phyloP scores from a whole-genome alignment of 2,888 invertebrate genomes.

The Amphipoea lucens region DNA sequence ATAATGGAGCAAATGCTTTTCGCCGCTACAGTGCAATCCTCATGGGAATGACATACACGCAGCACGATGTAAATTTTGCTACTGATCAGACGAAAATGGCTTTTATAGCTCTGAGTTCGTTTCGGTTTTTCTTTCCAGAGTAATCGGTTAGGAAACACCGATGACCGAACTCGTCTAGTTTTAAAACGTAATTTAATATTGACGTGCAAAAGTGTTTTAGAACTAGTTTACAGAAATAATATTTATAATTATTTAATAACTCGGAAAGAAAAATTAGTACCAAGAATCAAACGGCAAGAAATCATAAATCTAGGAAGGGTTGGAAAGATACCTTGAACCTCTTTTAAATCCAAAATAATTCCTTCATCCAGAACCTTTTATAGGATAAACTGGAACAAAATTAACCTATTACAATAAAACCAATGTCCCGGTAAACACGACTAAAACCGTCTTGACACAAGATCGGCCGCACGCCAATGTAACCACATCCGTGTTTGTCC shows the following conservation, averaged over 20 bases:
- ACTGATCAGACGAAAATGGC: background rate
- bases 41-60: background rate
- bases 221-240: background rate
- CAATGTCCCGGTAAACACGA: conserved; percentile 23
- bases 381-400: conserved; percentile 18
- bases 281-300: background rate
- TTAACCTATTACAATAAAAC: conserved; percentile 29
- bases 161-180: background rate
- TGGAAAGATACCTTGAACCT: too few species aligned
- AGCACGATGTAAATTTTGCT: background rate
- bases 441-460: conserved; percentile 42
- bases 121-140: background rate
- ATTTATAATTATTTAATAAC: background rate
- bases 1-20: conserved; percentile 1
- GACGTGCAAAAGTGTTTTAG: background rate
- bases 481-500: conserved; percentile 54
- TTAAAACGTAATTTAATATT: background rate
- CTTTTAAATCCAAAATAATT: background rate
- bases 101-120: background rate
- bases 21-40: background rate
- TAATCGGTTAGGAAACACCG: background rate
- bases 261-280: background rate
- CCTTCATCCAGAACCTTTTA: background rate
- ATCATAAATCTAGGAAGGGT: background rate
- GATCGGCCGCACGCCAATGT: conserved; percentile 42